These are phyloP conservation scores for Sorex maritimensis DNA, from an alignment of 2,797 vertebrate species.

Conservation along the genomic window DNA sequence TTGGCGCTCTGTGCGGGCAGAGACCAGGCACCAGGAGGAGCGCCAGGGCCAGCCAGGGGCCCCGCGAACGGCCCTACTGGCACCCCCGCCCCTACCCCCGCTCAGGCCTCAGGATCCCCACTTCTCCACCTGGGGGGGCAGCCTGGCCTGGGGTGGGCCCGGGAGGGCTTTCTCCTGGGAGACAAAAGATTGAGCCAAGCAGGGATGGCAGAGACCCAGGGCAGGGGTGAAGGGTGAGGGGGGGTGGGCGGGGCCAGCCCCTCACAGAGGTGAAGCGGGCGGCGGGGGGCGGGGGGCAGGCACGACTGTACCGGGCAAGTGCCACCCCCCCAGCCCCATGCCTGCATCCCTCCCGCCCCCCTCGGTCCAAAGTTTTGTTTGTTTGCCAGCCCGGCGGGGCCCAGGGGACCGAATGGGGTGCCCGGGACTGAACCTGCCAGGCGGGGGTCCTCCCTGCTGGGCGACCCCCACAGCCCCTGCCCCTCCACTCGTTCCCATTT, in stretches of 20 bases:
- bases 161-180: background rate
- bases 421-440: background rate
- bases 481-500: too few species aligned
- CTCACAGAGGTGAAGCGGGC: too few species aligned
- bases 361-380: too few species aligned
- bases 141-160: background rate
- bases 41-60: background rate
- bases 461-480: too few species aligned
- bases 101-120: rapidly evolving
- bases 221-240: too few species aligned
- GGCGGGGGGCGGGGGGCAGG: too few species aligned
- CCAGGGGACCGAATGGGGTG: background rate
- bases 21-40: background rate
- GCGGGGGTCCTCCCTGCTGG: background rate
- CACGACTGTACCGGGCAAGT: too few species aligned
- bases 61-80: background rate
- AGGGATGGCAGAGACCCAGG: too few species aligned
- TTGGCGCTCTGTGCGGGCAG: background rate
- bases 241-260: too few species aligned
- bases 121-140: too few species aligned
- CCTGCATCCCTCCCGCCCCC: too few species aligned
- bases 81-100: background rate
- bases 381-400: background rate
- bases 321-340: too few species aligned
- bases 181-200: background rate